These are phyloP conservation scores for Dicyrtomina minuta DNA, from an alignment of 2,888 invertebrate species.

Conservation along the genomic window DNA sequence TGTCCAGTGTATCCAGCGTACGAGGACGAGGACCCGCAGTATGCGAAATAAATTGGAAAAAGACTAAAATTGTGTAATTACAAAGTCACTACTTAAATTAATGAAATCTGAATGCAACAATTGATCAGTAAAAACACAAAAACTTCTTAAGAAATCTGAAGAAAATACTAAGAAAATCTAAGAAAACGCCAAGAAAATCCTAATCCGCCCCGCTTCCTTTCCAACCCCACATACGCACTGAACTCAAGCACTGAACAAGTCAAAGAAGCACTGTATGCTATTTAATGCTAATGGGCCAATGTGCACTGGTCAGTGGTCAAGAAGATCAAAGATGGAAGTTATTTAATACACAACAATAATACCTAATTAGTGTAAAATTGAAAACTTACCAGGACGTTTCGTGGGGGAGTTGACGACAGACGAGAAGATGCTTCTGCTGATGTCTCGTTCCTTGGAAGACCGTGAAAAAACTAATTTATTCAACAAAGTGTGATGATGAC, in stretches of 20 bases:
- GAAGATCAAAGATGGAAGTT: not conserved
- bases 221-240: not conserved
- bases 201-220: not conserved
- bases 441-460: constrained; percentile 24
- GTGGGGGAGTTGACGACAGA: constrained; percentile 11
- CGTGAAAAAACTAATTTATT: constrained; percentile 33
- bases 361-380: not conserved
- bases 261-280: not conserved
- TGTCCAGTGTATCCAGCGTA: no score
- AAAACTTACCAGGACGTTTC: constrained; percentile 7
- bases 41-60: no score
- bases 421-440: not conserved
- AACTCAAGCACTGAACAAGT: not conserved
- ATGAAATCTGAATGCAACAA: no score
- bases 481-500: constrained; percentile 9
- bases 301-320: not conserved
- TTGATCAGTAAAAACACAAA: no score
- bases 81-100: no score
- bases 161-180: not conserved
- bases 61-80: no score
- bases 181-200: not conserved
- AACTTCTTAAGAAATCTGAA: not conserved
- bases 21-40: no score
- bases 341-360: not conserved
- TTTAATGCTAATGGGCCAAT: not conserved